Evolutionary conservation across 2,797 vertebrate genomes (phyloP), one percentile per base, ranked within the genome.

Genomic region (Tinamus major): DNA sequence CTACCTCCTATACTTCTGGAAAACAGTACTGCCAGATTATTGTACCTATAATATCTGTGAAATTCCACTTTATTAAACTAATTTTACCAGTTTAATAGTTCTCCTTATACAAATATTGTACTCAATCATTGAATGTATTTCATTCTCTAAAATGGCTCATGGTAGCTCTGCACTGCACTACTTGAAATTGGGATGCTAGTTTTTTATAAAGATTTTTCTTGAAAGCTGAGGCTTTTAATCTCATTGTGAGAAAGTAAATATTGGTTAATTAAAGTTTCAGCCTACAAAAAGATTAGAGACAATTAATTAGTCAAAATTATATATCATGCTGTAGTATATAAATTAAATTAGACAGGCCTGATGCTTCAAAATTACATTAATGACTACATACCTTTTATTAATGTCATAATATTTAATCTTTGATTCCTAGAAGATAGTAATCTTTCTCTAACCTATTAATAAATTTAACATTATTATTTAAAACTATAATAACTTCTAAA

Each of bases 291-390:
- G 18, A 93, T 89, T 92, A 82, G 81, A 85, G 89, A 68, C 48
- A 74, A 93, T 91, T 93, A 93, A 93, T 94, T 91, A 92, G 61
- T 61, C 58, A 90, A 90, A 92, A 94, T 88, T 74, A 88, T 44
- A 70, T 75, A 79, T 74, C 49, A 42, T 14, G 4, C 44, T 84
- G 61, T 70, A 90, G 81, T 62, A 41, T 0, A 82, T 39, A 92
- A 94, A 92, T 91, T 91, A 91, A 85, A 93, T 95, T 92, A 93
- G 89, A 74, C 56, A 79, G 61, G 75, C 64, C 90, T 94, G 91
- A 77, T 58, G 64, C 46, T 90, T 91, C 64, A 74, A 87, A 95
- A 93, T 93, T 79, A 79, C 79, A 71, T 86, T 92, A 94, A 92
- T 77, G 75, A 84, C 33, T 90, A 51, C 67, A 61, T 74, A 81